Base-by-base conservation (phyloP, 2,797 vertebrate species). In the Tapera naevia region DNA sequence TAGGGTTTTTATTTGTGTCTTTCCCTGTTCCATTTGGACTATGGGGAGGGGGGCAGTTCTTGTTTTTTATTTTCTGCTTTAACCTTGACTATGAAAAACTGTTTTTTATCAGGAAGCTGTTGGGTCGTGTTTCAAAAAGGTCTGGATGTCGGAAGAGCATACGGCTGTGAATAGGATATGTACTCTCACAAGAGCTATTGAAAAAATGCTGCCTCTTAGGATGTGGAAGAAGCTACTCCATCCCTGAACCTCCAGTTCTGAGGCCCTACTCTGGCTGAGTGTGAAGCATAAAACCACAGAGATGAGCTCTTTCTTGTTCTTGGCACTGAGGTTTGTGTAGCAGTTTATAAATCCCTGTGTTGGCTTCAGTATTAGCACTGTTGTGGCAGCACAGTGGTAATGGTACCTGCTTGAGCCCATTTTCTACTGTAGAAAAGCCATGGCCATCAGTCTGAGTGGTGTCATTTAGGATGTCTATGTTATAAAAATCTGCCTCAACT, bases 41-140 rank as follows among this genome's bases (percentile, higher is more conserved):
- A 28, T 51, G 70, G 75, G 72, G 57, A 72, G 33, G 17, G 43
- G 43, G 19, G 10, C 17, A 46, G 24, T 1, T 5, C n/a, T 89
- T 2, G 4, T 32, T 79, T 75, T 82, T 86, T 10, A 64, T 93
- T 87, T 93, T n/a, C 51, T 86, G 28, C 87, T 94, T 95, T 94
- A 86, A 93, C 91, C 92, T 91, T 95, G 92, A 78, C 80, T 65
- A 4, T 50, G 65, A 92, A 91, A 37, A 43, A 15, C 50, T 64
- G 60, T 78, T 91, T 50, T 53, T 65, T 82, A 57, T 86, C 89
- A 69, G 69, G 69, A 83, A 43, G 80, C 28, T 81, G 71, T 79
- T 90, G 35, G 80, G 24, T 61, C 33, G 48, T 45, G 48, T 74
- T 91, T 78, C 71, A 43, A 28, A 89, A 51, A 48, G 39, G 41